Evolutionary conservation across 2,888 invertebrate species (phyloP), one percentile per base, ranked within the genome.

Genomic region (Spialia ferax): DNA sequence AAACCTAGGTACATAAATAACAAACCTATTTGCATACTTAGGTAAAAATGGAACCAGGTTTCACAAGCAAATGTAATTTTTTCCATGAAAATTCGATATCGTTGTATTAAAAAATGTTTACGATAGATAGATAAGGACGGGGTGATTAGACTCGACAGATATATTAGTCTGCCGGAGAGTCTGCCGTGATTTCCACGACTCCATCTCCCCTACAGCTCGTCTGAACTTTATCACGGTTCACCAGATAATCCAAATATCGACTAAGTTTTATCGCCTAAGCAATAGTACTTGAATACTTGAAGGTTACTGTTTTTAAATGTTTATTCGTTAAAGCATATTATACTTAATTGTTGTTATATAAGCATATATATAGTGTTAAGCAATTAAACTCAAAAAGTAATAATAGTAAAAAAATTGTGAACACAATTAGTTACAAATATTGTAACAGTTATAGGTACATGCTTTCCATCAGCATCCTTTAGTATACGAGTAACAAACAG

Each of bases 211-310:
- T 26, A 18, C 57, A n/a, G 45, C 45, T 45, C 48, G 61, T 61
- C 61, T 48, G 20, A 50, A 61, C 48, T 50, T 13, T 23, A 61
- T 61, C 48, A 61, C 48, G 61, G 61, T 61, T 50, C 61, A 61
- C 26, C 20, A 61, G 26, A 48, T 48, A 60, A 61, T 50, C 48
- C 61, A 50, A 61, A 61, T 60, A 60, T 50, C 32, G 32, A 61
- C 29, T 20, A 61, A 29, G 13, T 50, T 42, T 61, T 61, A 61
- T 32, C 48, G 61, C 50, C 48, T 29, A 8, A 50, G 60, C 20
- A 20, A 60, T 38, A 7, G 15, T 18, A 45, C 15, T 13, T 3
- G 42, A 20, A 50, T 20, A 22, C 13, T 50, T 15, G 45, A 45
- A 18, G 18, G 45, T 45, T 45, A 45, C 15, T 18, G 45, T 45